Evolutionary conservation across 37 sponge, comb jelly and placozoan species (phyloP).

Genomic region (Axinella damicornis): DNA sequence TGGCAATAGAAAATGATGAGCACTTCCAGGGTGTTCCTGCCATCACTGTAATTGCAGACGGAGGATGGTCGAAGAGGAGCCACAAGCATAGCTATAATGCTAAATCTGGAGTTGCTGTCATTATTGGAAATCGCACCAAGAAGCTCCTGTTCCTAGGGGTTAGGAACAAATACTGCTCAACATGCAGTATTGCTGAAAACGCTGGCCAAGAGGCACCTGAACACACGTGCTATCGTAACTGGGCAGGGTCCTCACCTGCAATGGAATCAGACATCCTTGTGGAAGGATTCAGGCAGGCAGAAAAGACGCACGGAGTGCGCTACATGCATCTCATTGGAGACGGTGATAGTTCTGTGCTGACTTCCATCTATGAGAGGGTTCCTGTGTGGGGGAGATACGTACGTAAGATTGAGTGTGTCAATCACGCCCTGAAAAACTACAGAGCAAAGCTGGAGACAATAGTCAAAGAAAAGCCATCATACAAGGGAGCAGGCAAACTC

Average conservation of each 20-base stretch:
- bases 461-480: constrained; percentile 38
- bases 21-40: constrained; percentile 35
- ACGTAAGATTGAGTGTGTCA: too few species aligned
- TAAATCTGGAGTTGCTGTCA: constrained; percentile 35
- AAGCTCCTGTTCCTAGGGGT: constrained; percentile 25
- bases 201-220: neutral
- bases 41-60: constrained; percentile 43
- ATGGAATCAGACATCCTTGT: constrained; percentile 47
- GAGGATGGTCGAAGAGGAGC: constrained; percentile 41
- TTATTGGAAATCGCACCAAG: constrained; percentile 15
- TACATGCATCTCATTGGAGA: neutral
- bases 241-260: constrained; percentile 26
- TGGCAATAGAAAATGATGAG: neutral
- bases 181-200: constrained; percentile 11
- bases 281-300: constrained; percentile 46
- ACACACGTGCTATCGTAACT: constrained; percentile 44
- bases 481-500: constrained; percentile 19
- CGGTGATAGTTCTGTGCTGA: constrained; percentile 11
- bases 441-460: constrained; percentile 18
- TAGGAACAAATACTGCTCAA: constrained; percentile 41
- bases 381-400: constrained; percentile 1
- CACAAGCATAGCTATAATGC: constrained; percentile 48
- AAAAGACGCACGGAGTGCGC: constrained; percentile 13
- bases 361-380: neutral
- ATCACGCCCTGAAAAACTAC: constrained; percentile 42